phyloP scores from a whole-genome alignment of 2,113 vertebrate species.

The Sisor rabdophorus region DNA sequence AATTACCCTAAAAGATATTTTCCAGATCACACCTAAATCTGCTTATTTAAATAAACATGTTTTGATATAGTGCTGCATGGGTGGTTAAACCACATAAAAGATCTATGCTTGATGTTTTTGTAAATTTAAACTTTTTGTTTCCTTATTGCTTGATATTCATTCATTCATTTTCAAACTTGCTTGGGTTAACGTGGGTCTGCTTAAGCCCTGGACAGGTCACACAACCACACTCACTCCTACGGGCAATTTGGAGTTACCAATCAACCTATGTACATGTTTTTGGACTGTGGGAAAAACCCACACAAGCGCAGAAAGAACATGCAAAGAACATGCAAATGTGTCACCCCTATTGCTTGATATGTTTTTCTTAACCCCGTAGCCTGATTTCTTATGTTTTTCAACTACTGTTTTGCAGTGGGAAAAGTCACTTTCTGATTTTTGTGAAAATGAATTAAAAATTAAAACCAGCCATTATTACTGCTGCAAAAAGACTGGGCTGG shows the following conservation, averaged over 20 bases:
- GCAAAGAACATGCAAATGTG: too few species aligned
- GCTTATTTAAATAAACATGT: not conserved
- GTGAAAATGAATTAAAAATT: conserved; percentile 51
- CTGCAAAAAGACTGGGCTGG: conserved; percentile 36
- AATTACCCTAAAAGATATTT: not conserved
- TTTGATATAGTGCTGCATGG: not conserved
- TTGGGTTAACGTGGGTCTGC: too few species aligned
- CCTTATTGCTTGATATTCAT: too few species aligned
- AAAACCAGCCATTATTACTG: conserved; percentile 62
- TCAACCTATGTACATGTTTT: too few species aligned
- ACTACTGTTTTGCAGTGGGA: conserved; percentile 62
- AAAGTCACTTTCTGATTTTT: conserved; percentile 57
- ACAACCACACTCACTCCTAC: too few species aligned
- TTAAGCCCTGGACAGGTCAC: too few species aligned
- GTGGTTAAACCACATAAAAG: not conserved
- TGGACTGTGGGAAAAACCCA: too few species aligned
- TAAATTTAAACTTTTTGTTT: not conserved
- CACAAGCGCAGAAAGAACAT: too few species aligned
- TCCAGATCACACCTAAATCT: not conserved
- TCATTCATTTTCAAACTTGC: too few species aligned
- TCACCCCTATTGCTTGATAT: not conserved
- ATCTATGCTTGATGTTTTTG: not conserved
- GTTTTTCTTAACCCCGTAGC: not conserved
- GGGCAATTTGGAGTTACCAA: too few species aligned
- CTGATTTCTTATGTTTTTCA: not conserved